Percentiles rank a stretch among this genome's conserved stretches.
phyloP scores from a whole-genome alignment of 2,797 vertebrate species.

The Cirrhinus molitorella region DNA sequence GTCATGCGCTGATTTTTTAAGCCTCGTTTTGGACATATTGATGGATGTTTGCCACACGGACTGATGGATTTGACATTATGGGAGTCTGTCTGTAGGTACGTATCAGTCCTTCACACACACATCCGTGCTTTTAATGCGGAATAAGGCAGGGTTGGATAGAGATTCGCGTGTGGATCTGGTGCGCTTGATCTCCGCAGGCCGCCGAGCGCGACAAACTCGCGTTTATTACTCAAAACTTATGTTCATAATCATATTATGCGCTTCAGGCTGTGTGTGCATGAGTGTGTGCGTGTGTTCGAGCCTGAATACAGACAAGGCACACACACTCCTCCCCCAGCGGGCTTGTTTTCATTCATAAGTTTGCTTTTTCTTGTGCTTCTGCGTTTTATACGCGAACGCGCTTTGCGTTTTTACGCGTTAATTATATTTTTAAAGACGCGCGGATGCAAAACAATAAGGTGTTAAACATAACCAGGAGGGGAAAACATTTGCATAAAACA shows the following conservation, averaged over 20 bases:
- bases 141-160: background rate
- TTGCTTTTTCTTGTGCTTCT: slow-evolving; percentile 65
- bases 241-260: background rate
- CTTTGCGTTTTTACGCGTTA: background rate
- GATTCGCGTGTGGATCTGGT: background rate
- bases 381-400: slow-evolving; percentile 25
- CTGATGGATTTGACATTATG: slow-evolving; percentile 81
- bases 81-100: slow-evolving; percentile 81
- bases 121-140: background rate
- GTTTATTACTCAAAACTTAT: background rate
- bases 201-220: background rate
- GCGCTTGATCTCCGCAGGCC: background rate
- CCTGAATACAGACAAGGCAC: slow-evolving; percentile 72
- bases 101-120: slow-evolving; percentile 28
- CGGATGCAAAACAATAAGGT: background rate
- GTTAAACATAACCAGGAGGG: no score
- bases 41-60: slow-evolving; percentile 70
- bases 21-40: slow-evolving; percentile 54
- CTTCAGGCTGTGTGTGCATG: background rate
- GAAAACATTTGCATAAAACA: background rate
- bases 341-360: slow-evolving; percentile 97
- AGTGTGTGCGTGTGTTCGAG: slow-evolving; percentile 63
- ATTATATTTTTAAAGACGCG: background rate
- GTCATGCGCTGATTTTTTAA: slow-evolving; percentile 65
- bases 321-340: slow-evolving; percentile 77